Evolutionary conservation across 2,888 invertebrate species (phyloP).

Genomic region (Pyralis farinalis): DNA sequence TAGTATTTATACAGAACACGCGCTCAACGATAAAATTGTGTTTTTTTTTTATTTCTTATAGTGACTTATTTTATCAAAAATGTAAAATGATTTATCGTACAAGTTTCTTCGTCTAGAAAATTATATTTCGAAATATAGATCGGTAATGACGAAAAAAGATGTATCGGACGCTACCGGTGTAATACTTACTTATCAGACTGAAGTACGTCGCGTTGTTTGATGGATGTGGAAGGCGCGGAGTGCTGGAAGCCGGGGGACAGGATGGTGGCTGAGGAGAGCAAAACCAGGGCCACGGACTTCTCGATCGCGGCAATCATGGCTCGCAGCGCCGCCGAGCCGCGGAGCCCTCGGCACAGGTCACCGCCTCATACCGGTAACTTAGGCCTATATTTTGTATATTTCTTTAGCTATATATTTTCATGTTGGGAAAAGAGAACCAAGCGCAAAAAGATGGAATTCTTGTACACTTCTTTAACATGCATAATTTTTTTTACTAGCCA

Average conservation of each 20-base stretch:
- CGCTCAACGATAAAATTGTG: slow-evolving; percentile 26
- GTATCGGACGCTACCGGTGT: slow-evolving; percentile 58
- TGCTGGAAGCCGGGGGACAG: slow-evolving; percentile 63
- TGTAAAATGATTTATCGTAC: neutral
- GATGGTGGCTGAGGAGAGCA: slow-evolving; percentile 74
- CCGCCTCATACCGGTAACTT: slow-evolving; percentile 66
- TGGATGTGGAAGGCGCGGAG: slow-evolving; percentile 75
- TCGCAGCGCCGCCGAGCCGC: slow-evolving; percentile 72
- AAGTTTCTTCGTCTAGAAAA: neutral
- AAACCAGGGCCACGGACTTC: slow-evolving; percentile 92
- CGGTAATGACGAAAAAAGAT: slow-evolving; percentile 35
- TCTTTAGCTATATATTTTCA: too few relatives aligned
- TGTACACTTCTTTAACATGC: too few relatives aligned
- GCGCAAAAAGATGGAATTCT: too few relatives aligned
- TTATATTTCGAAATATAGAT: neutral
- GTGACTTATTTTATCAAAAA: neutral
- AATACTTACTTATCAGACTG: slow-evolving; percentile 40
- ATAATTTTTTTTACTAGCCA: too few relatives aligned
- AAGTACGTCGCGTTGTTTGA: slow-evolving; percentile 57
- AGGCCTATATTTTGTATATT: slow-evolving; percentile 47
- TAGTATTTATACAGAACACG: slow-evolving; percentile 26
- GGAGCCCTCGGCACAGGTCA: slow-evolving; percentile 67
- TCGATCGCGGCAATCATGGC: slow-evolving; percentile 98
- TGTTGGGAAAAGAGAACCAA: too few relatives aligned
- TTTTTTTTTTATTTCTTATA: slow-evolving; percentile 2